Conservation (phyloP, 2,113 vertebrate genomes). For the Lophura nycthemera region DNA sequence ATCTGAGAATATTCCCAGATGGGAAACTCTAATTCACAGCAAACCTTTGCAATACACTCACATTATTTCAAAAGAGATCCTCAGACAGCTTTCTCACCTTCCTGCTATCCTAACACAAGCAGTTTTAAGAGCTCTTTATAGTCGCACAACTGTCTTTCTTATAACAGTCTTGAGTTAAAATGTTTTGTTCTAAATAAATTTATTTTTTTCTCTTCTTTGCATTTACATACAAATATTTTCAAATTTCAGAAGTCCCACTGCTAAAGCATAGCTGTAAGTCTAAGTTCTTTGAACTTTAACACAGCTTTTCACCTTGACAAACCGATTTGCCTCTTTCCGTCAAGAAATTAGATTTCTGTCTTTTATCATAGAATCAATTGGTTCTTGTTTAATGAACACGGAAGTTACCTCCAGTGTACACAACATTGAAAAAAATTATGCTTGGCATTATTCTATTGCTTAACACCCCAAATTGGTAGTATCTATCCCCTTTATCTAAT, state of each 20-base stretch:
- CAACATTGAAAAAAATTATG: neutral
- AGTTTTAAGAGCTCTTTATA: neutral
- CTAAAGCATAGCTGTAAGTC: neutral
- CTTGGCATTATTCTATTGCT: neutral
- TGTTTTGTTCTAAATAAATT: neutral
- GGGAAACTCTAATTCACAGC: rapidly evolving
- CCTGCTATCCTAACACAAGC: neutral
- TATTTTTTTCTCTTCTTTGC: neutral
- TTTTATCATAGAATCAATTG: neutral
- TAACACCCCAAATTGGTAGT: neutral
- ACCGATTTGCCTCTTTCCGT: neutral
- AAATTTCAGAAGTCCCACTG: neutral
- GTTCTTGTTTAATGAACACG: neutral
- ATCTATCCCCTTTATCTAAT: neutral
- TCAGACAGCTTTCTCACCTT: neutral
- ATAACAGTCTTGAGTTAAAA: neutral
- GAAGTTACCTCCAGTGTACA: neutral
- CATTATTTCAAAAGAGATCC: neutral
- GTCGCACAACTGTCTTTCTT: neutral
- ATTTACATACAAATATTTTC: neutral
- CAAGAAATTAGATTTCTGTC: neutral
- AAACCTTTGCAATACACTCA: neutral
- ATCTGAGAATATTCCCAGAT: neutral
- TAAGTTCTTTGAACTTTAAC: neutral
- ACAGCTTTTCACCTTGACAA: neutral